Conservation (phyloP, 2,888 invertebrate species). For the Hedychridium roseum region DNA sequence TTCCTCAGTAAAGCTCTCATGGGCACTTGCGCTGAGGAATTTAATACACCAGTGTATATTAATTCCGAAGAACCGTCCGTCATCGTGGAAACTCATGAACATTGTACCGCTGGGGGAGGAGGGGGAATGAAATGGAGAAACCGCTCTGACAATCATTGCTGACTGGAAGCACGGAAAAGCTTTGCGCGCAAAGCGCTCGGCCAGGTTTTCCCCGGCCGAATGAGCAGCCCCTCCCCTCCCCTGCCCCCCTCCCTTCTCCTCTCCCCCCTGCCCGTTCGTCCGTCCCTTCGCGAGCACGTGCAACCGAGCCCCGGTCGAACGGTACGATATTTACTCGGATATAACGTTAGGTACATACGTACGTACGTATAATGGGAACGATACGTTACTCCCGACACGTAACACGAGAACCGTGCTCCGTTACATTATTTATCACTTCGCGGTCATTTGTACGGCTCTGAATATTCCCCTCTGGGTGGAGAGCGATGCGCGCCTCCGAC, state of each 20-base stretch:
- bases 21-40: too few species aligned
- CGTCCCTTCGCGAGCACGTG: too few species aligned
- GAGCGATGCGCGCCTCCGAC: too few species aligned
- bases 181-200: slow-evolving; percentile 10
- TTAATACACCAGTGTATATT: too few species aligned
- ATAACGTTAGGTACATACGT: slow-evolving; percentile 32
- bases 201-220: neutral
- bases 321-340: slow-evolving; percentile 36
- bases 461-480: slow-evolving; percentile 23
- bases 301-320: slow-evolving; percentile 19
- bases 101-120: too few species aligned
- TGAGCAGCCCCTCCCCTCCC: neutral
- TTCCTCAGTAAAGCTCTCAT: too few species aligned
- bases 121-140: neutral
- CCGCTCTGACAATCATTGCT: too few species aligned
- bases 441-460: slow-evolving; percentile 39
- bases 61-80: too few species aligned
- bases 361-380: slow-evolving; percentile 43
- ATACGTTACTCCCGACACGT: slow-evolving; percentile 48
- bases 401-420: slow-evolving; percentile 40
- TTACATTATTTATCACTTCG: slow-evolving; percentile 49
- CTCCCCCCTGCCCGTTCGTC: neutral
- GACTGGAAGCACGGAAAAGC: slow-evolving; percentile 24
- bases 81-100: too few species aligned
- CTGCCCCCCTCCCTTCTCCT: neutral